Conservation (phyloP, 2,113 vertebrate genomes). For the Alces alces region DNA sequence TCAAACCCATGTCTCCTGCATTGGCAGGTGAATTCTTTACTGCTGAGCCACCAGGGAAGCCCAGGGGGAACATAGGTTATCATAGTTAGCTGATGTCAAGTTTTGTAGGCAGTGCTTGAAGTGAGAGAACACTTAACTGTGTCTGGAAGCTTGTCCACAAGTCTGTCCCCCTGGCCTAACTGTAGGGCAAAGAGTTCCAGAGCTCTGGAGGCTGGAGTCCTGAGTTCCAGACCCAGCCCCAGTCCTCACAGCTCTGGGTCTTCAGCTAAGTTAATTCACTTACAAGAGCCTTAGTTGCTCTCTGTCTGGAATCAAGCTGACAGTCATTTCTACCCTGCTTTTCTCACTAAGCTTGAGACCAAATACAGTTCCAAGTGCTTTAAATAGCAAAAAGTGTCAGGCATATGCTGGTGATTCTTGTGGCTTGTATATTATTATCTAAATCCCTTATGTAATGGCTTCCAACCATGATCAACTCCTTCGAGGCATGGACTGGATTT, state of each 20-base stretch:
- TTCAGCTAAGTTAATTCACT: neutral
- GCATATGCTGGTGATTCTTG: neutral
- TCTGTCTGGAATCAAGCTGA: neutral
- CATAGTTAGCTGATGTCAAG: conserved; percentile 58
- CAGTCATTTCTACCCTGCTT: neutral
- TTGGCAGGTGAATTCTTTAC: neutral
- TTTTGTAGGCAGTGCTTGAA: conserved; percentile 28
- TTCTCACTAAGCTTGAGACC: neutral
- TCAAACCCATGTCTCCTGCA: neutral
- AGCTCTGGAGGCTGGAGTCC: neutral
- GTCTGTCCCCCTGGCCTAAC: neutral
- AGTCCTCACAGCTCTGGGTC: neutral
- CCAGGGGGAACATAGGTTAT: conserved; percentile 33
- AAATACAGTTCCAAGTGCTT: neutral
- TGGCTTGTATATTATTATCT: neutral
- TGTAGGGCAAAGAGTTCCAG: neutral
- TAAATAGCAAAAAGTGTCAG: neutral
- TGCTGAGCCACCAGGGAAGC: neutral
- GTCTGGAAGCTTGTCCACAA: neutral
- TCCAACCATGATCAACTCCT: conserved; percentile 32
- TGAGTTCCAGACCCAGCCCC: neutral
- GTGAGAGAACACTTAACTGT: conserved; percentile 10
- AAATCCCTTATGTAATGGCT: conserved; percentile 15
- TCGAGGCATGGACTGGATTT: conserved; percentile 39
- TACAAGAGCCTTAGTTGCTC: neutral